Base-by-base conservation (phyloP, 2,113 vertebrate genomes). In the Miniopterus natalensis region DNA sequence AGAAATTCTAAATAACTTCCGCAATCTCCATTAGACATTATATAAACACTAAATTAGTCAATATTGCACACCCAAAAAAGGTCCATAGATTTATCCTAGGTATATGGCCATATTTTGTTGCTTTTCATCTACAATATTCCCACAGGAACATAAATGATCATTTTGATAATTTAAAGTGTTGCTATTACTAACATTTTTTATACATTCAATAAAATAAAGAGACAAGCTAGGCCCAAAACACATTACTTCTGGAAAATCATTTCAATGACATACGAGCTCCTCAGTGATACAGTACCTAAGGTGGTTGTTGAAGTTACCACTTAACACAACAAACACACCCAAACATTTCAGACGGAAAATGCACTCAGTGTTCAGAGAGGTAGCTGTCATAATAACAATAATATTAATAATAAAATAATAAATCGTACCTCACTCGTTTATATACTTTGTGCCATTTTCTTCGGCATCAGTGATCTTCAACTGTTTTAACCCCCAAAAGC, bases 151-250 rank as follows among this genome's bases (percentile, higher is more conserved):
- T 45, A 83, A 96, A 95, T 86, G 55, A 96, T 95, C 51, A 84
- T 94, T 97, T 93, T 93, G 51, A 93, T 80, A 84, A 95, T 93
- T 88, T 97, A 92, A 94, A 84, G 42, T 88, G 27, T 59, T 95
- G 45, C 7, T 92, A 36, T 95, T 93, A 87, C 63, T 88, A 75
- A 78, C 5, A 84, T 90, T 92, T 92, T 40, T 84, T 40, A 47
- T 78, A 61, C 3, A 61, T 85, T 96, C 79, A 95, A 94, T 91
- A 95, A 97, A 95, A 95, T 65, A 75, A 92, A 91, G 66, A 75
- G 61, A 84, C 15, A 88, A 59, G 27, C 25, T 61, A 92, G 49
- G 27, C 17, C 57, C 86, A 85, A 94, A 95, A 71, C 18, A 80
- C 17, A 55, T 70, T 93, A 63, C 36, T 20, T 90, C 40, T 95